phyloP scores from a whole-genome alignment of 2,888 invertebrate species.

The Ptycholaimellus sp. region DNA sequence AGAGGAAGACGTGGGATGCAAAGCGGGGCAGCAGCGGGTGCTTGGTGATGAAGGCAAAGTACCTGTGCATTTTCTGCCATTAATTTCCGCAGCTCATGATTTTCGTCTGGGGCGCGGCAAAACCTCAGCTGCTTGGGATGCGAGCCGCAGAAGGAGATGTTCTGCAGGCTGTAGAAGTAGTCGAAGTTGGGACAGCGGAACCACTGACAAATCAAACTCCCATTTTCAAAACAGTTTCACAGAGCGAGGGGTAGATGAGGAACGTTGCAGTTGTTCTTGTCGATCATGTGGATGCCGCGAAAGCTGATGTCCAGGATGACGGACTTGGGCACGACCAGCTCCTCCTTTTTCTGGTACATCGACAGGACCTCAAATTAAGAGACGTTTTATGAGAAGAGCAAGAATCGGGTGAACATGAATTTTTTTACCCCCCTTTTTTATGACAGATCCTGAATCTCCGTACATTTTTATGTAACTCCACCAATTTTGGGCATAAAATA shows the following conservation, averaged over 20 bases:
- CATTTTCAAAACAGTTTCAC: too few species aligned
- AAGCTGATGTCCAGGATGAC: constrained; percentile 24
- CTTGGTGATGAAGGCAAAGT: constrained; percentile 92
- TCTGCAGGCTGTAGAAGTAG: constrained; percentile 90
- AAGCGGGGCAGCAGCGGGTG: constrained; percentile 84
- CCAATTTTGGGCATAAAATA: too few species aligned
- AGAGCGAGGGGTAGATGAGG: constrained; percentile 2
- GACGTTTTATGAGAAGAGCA: too few species aligned
- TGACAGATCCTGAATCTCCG: too few species aligned
- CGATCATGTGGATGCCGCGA: constrained; percentile 24
- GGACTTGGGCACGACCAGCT: constrained; percentile 23
- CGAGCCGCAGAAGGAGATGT: constrained; percentile 93
- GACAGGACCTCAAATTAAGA: constrained; percentile 17
- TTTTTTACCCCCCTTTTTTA: too few species aligned
- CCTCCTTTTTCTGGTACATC: constrained; percentile 22
- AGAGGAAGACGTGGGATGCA: constrained; percentile 89
- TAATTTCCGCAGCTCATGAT: not conserved
- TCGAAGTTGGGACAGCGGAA: constrained; percentile 41
- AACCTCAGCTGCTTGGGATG: constrained; percentile 76
- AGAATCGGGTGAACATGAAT: too few species aligned
- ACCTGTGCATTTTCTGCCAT: constrained; percentile 29
- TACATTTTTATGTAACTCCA: too few species aligned
- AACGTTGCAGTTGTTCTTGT: constrained; percentile 14
- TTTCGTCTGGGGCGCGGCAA: constrained; percentile 1
- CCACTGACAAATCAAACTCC: constrained; percentile 15